Base-by-base conservation (phyloP, 1,140 invertebrate species). In the Aphis craccivora region DNA sequence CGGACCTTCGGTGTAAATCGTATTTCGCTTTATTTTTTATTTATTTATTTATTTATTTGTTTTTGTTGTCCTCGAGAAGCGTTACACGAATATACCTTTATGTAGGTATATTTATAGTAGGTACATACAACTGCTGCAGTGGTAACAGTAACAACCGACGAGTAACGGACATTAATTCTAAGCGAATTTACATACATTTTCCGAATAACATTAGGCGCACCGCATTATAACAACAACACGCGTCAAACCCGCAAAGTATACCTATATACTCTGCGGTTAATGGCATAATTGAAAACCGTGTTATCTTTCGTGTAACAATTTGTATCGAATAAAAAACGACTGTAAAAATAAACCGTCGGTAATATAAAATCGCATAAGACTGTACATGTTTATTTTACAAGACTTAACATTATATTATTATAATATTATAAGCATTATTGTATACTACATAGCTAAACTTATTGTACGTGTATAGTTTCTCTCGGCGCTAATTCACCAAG, bases 381-480 rank as follows among this genome's bases (percentile, higher is more conserved):
- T 60, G 25, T 55, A 55, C 9, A 14, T 25, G 30, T 1, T n/a
- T 60, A 30, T 60, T 67, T 67, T 67, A 67, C 60, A 14, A 67
- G 60, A 67, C 11, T n/a, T 67, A 14, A 67, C 60, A 67, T 67
- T 30, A 67, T 5, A 67, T 30, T 67, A 67, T 67, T 67, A 67
- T 30, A 11, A 60, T 30, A 25, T 11, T 45, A 45, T 45, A 40
- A 40, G 7, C 53, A 23, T 9, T 60, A 60, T 25, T 60, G 25
- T 67, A 9, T 67, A n/a, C 37, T 40, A 40, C 1, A 40, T 40
- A 2, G 3, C 37, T 40, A 40, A 40, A 40, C 45, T 45, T 45
- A 11, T 45, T 0, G 3, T n/a, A n/a, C 11, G 8, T 11, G 0
- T 0, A 30, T 3, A n/a, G 30, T 67, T 3, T n/a, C 30, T n/a